These are phyloP conservation scores for Siderastrea radians DNA, from an alignment of 92 coral and sea anemone genomes.

Conservation along the genomic window DNA sequence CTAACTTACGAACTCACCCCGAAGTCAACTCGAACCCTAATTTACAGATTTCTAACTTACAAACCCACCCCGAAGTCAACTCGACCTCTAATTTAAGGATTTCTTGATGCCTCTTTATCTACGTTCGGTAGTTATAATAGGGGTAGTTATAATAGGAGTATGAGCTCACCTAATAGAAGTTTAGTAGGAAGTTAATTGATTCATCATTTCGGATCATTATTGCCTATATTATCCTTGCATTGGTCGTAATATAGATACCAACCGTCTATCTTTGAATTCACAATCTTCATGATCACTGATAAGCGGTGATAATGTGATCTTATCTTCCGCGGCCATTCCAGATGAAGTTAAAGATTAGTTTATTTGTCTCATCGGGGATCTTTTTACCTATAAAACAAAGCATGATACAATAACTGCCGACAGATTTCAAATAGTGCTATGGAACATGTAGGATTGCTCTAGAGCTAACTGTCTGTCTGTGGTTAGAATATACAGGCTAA, in stretches of 20 bases:
- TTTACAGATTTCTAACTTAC: neutral
- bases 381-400: conserved; percentile 5
- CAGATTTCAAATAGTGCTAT: neutral
- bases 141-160: no score
- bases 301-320: neutral
- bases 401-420: neutral
- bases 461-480: neutral
- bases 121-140: neutral
- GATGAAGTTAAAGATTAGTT: conserved; percentile 12
- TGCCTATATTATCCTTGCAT: neutral
- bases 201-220: neutral
- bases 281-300: conserved; percentile 15
- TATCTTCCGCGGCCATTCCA: conserved; percentile 1
- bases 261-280: neutral
- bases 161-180: no score
- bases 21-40: no score
- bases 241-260: conserved; percentile 19
- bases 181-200: neutral
- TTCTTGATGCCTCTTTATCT: neutral
- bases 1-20: no score
- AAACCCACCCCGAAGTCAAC: no score
- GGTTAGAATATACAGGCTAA: neutral
- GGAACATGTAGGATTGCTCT: neutral
- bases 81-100: no score
- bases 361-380: neutral